These are phyloP conservation scores for Anastrepha ludens DNA, from an alignment of 1,140 invertebrate genomes.

Conservation along the genomic window DNA sequence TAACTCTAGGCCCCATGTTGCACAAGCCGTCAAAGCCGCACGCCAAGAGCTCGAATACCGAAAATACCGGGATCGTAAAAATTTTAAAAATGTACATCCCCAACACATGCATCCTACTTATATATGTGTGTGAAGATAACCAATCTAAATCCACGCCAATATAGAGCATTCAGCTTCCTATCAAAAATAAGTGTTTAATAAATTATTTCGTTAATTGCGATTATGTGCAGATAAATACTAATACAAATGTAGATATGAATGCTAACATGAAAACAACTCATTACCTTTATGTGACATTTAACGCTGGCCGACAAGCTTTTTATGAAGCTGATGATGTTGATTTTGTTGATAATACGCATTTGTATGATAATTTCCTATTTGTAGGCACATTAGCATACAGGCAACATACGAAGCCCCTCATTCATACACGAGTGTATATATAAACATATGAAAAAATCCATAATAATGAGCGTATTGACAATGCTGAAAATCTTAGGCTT, in stretches of 20 bases:
- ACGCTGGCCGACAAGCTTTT: not conserved
- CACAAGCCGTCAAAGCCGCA: too few relatives aligned
- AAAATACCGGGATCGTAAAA: too few relatives aligned
- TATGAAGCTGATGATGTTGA: not conserved
- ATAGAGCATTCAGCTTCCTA: too few relatives aligned
- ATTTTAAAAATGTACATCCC: too few relatives aligned
- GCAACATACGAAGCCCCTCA: not conserved
- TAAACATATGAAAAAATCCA: not conserved
- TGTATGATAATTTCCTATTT: not conserved
- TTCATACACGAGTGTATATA: not conserved
- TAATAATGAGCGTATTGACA: not conserved
- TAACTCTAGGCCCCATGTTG: too few relatives aligned
- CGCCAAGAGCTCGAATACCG: too few relatives aligned
- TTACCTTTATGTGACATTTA: constrained; percentile 34
- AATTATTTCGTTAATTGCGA: not conserved
- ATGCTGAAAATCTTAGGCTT: not conserved
- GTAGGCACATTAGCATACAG: not conserved
- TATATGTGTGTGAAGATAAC: too few relatives aligned
- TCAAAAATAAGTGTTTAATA: not conserved
- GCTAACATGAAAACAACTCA: not conserved
- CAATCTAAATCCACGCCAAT: too few relatives aligned
- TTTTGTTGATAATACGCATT: not conserved
- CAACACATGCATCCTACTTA: too few relatives aligned
- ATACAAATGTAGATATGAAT: not conserved
- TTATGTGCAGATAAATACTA: not conserved